These are phyloP conservation scores for Athrips mouffetella DNA, from an alignment of 2,888 invertebrate species.

Conservation along the genomic window DNA sequence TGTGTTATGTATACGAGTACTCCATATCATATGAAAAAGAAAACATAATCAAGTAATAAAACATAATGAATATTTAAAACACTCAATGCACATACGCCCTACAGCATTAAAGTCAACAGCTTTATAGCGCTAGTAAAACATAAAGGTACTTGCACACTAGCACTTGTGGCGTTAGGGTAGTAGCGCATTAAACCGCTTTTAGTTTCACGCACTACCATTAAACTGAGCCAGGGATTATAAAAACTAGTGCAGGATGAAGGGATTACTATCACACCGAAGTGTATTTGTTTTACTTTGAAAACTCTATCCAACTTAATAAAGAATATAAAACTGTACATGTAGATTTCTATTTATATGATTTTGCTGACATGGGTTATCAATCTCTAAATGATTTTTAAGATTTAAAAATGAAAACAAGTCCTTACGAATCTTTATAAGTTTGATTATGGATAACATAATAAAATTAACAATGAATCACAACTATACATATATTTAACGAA, in stretches of 20 bases:
- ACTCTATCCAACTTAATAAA: neutral
- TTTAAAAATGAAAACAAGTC: too few species aligned
- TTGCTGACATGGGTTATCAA: too few species aligned
- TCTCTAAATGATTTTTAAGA: too few species aligned
- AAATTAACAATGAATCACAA: too few species aligned
- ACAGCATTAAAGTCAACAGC: neutral
- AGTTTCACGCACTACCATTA: neutral
- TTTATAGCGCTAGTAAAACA: neutral
- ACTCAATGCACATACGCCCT: neutral
- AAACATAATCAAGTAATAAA: too few species aligned
- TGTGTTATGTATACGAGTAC: too few species aligned
- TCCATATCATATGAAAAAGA: too few species aligned
- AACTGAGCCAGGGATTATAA: neutral
- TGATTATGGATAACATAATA: too few species aligned
- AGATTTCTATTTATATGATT: neutral
- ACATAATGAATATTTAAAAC: neutral
- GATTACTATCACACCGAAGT: neutral
- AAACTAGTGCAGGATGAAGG: neutral
- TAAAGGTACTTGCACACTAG: neutral
- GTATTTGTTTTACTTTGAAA: neutral
- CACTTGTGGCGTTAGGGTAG: neutral
- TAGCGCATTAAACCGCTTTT: neutral
- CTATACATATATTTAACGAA: too few species aligned
- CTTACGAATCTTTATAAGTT: too few species aligned
- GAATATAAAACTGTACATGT: neutral